These are phyloP conservation scores for Embiotoca jacksoni DNA, from an alignment of 2,113 vertebrate species.

Conservation along the genomic window DNA sequence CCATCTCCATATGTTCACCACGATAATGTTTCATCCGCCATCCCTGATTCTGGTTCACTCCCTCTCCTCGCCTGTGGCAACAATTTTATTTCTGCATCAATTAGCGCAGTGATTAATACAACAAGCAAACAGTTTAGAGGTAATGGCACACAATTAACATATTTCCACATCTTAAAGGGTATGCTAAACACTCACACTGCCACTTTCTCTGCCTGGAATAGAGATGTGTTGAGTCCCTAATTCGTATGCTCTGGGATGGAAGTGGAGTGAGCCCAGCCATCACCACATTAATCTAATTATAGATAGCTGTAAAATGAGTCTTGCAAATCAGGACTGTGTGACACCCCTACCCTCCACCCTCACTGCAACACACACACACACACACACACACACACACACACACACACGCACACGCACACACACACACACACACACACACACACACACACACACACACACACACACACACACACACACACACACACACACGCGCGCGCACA, in stretches of 20 bases:
- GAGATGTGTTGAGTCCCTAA: conserved; percentile 93
- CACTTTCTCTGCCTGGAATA: conserved; percentile 92
- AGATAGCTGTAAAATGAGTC: conserved; percentile 93
- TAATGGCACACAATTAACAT: conserved; percentile 99
- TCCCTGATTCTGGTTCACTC: conserved; percentile 88
- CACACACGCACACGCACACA: conserved; percentile 48
- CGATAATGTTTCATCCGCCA: conserved; percentile 93
- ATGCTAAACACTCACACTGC: conserved; percentile 93
- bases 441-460: neutral
- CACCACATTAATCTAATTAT: conserved; percentile 98
- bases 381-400: conserved; percentile 46
- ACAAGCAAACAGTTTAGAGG: conserved; percentile 99
- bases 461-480: conserved; percentile 29
- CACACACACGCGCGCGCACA: conserved; percentile 49
- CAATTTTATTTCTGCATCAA: conserved; percentile 98
- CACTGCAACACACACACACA: neutral
- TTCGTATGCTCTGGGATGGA: conserved; percentile 94
- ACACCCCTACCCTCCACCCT: conserved; percentile 40
- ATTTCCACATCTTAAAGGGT: conserved; percentile 95
- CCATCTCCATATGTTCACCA: conserved; percentile 92
- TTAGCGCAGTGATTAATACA: conserved; percentile 99
- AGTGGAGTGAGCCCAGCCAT: conserved; percentile 86
- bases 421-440: neutral
- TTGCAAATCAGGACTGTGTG: conserved; percentile 65
- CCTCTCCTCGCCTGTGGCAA: conserved; percentile 95